phyloP scores from a whole-genome alignment of 2,113 vertebrate species.

The Phylloscopus trochiloides region DNA sequence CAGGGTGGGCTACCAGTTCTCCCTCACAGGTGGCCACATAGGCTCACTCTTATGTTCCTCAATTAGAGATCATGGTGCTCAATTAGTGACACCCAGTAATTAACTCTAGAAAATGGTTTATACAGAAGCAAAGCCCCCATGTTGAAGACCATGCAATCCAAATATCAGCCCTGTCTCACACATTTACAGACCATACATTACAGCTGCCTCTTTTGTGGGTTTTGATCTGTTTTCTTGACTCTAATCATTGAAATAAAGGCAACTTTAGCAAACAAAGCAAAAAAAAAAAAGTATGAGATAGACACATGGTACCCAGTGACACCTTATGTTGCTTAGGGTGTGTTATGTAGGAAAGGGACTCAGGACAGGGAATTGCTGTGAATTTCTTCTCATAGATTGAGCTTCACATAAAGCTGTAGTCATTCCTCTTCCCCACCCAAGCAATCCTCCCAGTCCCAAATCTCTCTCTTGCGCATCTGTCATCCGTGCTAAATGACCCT shows the following conservation, averaged over 20 bases:
- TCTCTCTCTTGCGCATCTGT: neutral
- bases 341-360: neutral
- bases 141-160: neutral
- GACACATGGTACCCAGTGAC: neutral
- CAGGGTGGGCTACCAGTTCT: neutral
- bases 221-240: neutral
- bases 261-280: neutral
- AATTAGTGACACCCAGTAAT: neutral
- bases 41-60: neutral
- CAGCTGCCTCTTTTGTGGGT: neutral
- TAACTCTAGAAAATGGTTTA: neutral
- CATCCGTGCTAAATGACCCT: neutral
- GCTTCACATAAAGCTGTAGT: neutral
- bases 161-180: neutral
- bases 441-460: neutral
- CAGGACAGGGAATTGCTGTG: neutral
- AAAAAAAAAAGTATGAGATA: neutral
- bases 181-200: neutral
- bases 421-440: neutral
- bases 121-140: neutral
- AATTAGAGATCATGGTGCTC: fast-evolving
- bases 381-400: neutral
- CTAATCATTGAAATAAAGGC: neutral
- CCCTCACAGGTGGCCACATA: neutral
- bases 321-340: neutral